These are phyloP conservation scores for Camptogramma bilineatum DNA, from an alignment of 2,888 invertebrate genomes.

Conservation along the genomic window DNA sequence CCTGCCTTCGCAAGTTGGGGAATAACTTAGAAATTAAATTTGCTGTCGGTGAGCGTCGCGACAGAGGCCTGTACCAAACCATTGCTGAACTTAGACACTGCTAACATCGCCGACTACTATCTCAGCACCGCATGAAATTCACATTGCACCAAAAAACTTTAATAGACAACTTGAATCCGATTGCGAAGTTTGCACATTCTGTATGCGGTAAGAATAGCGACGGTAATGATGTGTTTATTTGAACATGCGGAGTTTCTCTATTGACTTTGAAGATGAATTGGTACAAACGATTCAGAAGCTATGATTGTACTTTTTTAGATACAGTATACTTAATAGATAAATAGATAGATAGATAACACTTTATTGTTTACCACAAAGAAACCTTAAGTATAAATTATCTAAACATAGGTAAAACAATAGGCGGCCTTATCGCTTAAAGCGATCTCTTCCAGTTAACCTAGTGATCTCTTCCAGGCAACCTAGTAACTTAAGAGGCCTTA, in stretches of 20 bases:
- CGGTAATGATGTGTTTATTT: slow-evolving; percentile 39
- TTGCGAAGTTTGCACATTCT: slow-evolving; percentile 34
- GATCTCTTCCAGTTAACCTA: too few species aligned
- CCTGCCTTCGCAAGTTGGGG: slow-evolving; percentile 70
- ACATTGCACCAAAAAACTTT: slow-evolving; percentile 46
- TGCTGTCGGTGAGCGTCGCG: slow-evolving; percentile 65
- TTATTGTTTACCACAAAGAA: too few species aligned
- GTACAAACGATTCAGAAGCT: slow-evolving; percentile 7
- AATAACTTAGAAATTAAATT: slow-evolving; percentile 82
- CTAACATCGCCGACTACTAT: slow-evolving; percentile 54
- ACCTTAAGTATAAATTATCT: too few species aligned
- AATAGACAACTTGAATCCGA: slow-evolving; percentile 39
- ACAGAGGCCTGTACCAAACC: slow-evolving; percentile 52
- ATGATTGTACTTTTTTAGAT: not conserved
- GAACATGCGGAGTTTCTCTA: slow-evolving; percentile 29
- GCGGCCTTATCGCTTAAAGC: too few species aligned
- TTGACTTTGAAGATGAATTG: slow-evolving; percentile 19
- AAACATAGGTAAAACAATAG: too few species aligned
- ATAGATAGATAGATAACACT: too few species aligned
- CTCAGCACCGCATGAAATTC: slow-evolving; percentile 48
- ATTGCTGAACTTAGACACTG: slow-evolving; percentile 59
- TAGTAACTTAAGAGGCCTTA: too few species aligned
- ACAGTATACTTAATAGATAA: too few species aligned
- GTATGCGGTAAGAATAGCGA: slow-evolving; percentile 30
- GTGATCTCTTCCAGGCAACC: too few species aligned